Conservation (phyloP, 2,888 invertebrate species). For the Incurvaria masculella region DNA sequence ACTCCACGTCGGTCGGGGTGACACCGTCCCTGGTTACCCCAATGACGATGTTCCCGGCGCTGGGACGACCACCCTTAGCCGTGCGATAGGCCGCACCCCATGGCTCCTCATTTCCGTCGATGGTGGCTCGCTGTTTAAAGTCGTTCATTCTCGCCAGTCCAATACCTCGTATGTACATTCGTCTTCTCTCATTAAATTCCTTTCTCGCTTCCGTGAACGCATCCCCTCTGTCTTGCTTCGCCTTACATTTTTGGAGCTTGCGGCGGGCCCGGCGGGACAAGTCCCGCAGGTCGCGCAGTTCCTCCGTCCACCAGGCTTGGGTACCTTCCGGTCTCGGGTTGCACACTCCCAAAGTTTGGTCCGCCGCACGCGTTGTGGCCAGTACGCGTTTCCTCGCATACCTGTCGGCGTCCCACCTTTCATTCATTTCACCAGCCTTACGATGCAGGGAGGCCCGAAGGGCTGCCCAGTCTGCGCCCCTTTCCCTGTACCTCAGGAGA, state of each 20-base stretch:
- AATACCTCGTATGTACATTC: background rate
- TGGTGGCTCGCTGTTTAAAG: background rate
- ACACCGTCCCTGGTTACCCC: background rate
- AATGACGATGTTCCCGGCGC: background rate
- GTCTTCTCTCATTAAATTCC: background rate
- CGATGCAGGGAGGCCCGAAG: too few species aligned
- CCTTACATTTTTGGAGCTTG: too few species aligned
- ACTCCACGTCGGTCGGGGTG: background rate
- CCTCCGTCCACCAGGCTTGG: too few species aligned
- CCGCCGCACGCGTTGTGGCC: too few species aligned
- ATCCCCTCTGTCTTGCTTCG: background rate
- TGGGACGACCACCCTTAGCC: background rate
- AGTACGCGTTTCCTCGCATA: too few species aligned
- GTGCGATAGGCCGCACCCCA: background rate
- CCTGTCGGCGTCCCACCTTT: too few species aligned
- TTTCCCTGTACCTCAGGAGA: background rate
- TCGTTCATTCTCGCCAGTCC: background rate
- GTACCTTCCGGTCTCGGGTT: too few species aligned
- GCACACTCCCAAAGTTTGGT: too few species aligned
- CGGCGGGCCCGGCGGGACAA: too few species aligned
- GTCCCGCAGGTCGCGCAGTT: too few species aligned
- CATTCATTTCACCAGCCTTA: too few species aligned
- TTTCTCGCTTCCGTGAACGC: background rate
- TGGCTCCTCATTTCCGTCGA: background rate
- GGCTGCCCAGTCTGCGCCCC: background rate